These are phyloP conservation scores for Pangasius macronema DNA, from an alignment of 2,797 vertebrate genomes.

Conservation along the genomic window DNA sequence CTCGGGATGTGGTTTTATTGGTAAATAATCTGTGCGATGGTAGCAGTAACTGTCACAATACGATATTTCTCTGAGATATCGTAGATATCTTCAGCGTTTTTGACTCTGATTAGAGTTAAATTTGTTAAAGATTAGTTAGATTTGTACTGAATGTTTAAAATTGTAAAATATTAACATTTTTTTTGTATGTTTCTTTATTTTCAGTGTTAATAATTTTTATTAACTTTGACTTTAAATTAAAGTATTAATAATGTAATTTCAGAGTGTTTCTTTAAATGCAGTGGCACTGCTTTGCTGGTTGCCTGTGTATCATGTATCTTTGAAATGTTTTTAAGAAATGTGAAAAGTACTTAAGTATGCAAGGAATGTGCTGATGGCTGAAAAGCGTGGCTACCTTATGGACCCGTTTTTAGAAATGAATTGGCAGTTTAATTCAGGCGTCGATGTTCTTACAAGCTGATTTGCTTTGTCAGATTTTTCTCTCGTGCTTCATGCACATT, in stretches of 20 bases:
- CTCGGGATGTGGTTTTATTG: not conserved
- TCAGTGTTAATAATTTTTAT: not conserved
- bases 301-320: not conserved
- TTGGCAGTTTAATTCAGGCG: not conserved
- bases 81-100: not conserved
- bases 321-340: not conserved
- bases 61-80: no score
- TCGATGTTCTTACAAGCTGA: not conserved
- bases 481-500: not conserved
- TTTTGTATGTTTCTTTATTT: no score
- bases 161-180: no score
- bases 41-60: no score
- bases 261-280: no score
- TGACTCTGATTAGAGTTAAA: not conserved
- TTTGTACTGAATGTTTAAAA: no score
- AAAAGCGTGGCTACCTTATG: not conserved
- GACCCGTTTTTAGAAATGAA: no score
- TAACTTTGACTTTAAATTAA: not conserved
- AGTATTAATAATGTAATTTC: not conserved
- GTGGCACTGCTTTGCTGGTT: not conserved
- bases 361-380: no score
- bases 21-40: no score
- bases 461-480: not conserved
- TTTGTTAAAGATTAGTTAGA: no score
- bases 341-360: no score